Evolutionary conservation across 2,113 vertebrate species (phyloP).

Genomic region (Falco punctatus): DNA sequence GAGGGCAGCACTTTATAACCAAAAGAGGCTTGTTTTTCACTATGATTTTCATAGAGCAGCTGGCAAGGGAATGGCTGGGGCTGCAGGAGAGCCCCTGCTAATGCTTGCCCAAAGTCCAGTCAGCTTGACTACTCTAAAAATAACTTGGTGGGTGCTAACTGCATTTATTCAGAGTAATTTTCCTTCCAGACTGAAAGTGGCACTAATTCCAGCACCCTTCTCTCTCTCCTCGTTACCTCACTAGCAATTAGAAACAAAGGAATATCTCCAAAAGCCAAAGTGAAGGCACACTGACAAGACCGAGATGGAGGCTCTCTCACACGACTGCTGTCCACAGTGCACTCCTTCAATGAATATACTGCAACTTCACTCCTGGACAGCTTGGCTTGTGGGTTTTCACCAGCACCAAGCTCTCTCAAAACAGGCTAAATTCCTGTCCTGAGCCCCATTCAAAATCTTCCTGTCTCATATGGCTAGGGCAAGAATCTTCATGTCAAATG

Average conservation of each 20-base stretch:
- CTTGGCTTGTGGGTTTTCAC: not conserved
- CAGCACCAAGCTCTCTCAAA: not conserved
- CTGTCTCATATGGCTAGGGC: not conserved
- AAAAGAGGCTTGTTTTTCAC: not conserved
- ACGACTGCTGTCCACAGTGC: not conserved
- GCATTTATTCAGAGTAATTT: not conserved
- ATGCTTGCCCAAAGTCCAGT: not conserved
- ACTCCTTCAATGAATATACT: not conserved
- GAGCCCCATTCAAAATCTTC: not conserved
- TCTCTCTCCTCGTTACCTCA: not conserved
- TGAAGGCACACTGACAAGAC: not conserved
- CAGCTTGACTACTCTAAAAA: not conserved
- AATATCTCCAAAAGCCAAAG: not conserved
- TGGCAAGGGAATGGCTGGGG: not conserved
- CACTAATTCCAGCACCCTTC: not conserved
- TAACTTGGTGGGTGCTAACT: not conserved
- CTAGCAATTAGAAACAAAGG: not conserved
- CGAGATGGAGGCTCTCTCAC: accelerated
- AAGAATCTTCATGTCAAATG: not conserved
- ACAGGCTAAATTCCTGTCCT: not conserved
- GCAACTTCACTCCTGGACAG: not conserved
- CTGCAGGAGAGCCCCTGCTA: not conserved
- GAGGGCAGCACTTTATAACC: not conserved
- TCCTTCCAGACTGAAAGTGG: not conserved
- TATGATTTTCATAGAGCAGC: not conserved